phyloP scores from a whole-genome alignment of 2,113 vertebrate species.

The Myrmecophaga tridactyla region DNA sequence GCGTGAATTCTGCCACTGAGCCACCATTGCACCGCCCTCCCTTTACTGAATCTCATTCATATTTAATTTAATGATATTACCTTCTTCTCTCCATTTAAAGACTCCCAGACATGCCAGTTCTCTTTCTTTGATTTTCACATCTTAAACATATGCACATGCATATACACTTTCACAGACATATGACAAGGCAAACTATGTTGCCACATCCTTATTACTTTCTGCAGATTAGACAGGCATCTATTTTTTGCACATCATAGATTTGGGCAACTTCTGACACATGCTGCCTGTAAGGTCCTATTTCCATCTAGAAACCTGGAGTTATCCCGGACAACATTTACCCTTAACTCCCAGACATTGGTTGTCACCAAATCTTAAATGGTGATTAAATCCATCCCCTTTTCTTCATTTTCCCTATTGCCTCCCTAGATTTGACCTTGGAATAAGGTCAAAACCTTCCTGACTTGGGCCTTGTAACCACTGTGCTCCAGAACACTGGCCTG shows the following conservation, averaged over 20 bases:
- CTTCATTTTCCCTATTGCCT: not conserved
- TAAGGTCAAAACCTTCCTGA: not conserved
- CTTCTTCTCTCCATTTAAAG: not conserved
- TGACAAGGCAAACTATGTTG: not conserved
- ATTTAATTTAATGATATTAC: not conserved
- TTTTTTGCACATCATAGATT: not conserved
- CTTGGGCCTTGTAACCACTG: not conserved
- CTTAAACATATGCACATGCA: not conserved
- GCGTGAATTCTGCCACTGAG: too few relatives aligned
- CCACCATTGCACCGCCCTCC: too few relatives aligned
- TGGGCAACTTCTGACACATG: not conserved
- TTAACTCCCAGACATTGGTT: not conserved
- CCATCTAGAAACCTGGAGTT: not conserved
- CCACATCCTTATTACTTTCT: not conserved
- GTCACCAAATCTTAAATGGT: not conserved
- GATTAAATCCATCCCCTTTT: not conserved
- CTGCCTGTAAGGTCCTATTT: not conserved
- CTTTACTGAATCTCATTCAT: not conserved
- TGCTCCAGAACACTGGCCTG: not conserved
- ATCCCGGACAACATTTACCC: rapidly evolving
- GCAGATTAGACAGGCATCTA: not conserved
- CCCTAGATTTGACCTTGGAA: not conserved
- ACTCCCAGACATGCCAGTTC: too few relatives aligned
- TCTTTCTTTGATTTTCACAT: not conserved
- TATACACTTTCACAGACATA: not conserved